Evolutionary conservation across 2,797 vertebrate species (phyloP).

Genomic region (Chelmon rostratus): DNA sequence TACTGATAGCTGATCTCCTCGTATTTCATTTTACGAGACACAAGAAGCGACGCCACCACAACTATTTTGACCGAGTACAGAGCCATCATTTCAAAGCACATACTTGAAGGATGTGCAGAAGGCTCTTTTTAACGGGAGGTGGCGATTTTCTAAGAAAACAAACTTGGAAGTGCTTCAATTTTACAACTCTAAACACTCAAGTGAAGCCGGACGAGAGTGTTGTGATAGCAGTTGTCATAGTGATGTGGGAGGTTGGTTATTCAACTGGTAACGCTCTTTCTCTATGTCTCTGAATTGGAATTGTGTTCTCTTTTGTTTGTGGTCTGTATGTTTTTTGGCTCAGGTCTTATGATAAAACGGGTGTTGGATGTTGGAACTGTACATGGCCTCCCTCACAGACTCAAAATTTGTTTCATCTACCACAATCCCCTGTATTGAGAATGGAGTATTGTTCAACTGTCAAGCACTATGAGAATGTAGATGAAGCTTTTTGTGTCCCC

Average conservation of each 20-base stretch:
- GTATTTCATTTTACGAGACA: slow-evolving; percentile 48
- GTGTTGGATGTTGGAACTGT: slow-evolving; percentile 67
- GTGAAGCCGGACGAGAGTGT: slow-evolving; percentile 34
- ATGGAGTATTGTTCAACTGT: slow-evolving; percentile 52
- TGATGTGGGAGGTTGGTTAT: slow-evolving; percentile 45
- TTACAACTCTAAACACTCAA: slow-evolving; percentile 42
- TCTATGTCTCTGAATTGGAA: slow-evolving; percentile 55
- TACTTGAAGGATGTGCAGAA: slow-evolving; percentile 43
- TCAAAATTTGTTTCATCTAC: slow-evolving; percentile 34
- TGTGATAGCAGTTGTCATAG: slow-evolving; percentile 46
- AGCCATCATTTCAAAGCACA: slow-evolving; percentile 61
- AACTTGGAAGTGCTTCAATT: slow-evolving; percentile 54
- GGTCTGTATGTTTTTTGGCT: slow-evolving; percentile 66
- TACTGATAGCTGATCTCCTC: slow-evolving; percentile 39
- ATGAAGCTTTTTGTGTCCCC: slow-evolving; percentile 57
- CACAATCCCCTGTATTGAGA: slow-evolving; percentile 43
- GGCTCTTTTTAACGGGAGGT: slow-evolving; percentile 17
- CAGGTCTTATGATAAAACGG: slow-evolving; percentile 74
- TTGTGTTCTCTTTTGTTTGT: slow-evolving; percentile 64
- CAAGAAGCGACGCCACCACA: slow-evolving; percentile 4
- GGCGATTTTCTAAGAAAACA: slow-evolving; percentile 40
- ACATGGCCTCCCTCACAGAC: slow-evolving; percentile 41
- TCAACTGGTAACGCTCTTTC: slow-evolving; percentile 32
- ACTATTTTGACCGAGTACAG: slow-evolving; percentile 31
- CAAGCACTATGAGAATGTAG: slow-evolving; percentile 68